Conservation (phyloP, 1,140 invertebrate species). For the Bombus huntii region DNA sequence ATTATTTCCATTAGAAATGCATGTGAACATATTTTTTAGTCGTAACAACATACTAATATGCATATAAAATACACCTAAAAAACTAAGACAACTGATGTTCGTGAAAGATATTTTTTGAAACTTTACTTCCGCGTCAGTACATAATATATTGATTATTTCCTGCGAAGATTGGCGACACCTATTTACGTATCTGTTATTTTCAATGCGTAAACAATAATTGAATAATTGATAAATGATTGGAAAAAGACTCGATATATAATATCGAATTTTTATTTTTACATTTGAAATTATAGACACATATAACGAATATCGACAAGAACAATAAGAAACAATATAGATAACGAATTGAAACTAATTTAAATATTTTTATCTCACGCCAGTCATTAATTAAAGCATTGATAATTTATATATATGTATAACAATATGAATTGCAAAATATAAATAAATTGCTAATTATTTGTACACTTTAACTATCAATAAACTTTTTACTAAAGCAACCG, state of each 20-base stretch:
- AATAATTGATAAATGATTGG: neutral
- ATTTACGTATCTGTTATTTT: neutral
- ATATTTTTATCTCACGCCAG: too few relatives aligned
- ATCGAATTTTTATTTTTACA: neutral
- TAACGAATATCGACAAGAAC: neutral
- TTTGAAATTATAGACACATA: neutral
- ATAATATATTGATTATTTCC: conserved; percentile 17
- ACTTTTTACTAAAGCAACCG: too few relatives aligned
- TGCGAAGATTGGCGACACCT: neutral
- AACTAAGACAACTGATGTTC: neutral
- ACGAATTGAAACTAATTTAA: too few relatives aligned
- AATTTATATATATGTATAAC: too few relatives aligned
- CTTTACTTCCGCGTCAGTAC: neutral
- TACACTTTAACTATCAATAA: too few relatives aligned
- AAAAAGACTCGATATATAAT: neutral
- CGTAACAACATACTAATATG: neutral
- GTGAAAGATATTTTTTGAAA: neutral
- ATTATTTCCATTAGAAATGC: neutral
- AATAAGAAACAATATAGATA: neutral
- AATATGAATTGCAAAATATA: too few relatives aligned
- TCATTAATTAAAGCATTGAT: too few relatives aligned
- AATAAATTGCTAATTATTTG: too few relatives aligned
- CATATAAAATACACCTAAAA: too few relatives aligned
- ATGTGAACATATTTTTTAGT: too few relatives aligned
- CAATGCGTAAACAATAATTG: neutral